Evolutionary conservation across 2,113 vertebrate species (phyloP), one percentile per base, ranked within the genome.

Genomic region (Chascanopsetta lugubris): DNA sequence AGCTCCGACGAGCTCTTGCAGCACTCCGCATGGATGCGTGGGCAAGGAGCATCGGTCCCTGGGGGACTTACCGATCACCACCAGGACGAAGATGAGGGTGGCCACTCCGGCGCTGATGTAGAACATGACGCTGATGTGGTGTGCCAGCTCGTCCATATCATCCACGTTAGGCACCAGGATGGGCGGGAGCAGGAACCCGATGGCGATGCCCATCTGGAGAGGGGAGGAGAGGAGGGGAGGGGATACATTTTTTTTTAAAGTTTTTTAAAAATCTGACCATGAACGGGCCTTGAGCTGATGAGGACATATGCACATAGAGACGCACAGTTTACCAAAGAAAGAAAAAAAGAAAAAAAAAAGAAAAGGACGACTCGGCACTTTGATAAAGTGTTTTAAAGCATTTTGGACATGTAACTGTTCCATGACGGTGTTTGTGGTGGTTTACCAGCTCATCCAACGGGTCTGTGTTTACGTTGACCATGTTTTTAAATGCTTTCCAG

Each of bases 101-200:
- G 97, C 94, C 42, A 96, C 87, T 0, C 90, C 94, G 5, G 95
- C 97, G 6, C 92, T 93, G 50, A 96, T 93, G 87, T 94, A 98
- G 88, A 99, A 99, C 96, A 99, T 98, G 85, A 94, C 59, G 67
- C 94, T 92, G 87, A 99, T 95, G 82, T 96, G 92, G 68, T 94
- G 55, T 5, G 93, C 92, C 82, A 99, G 91, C 77, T 93, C 71
- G 8, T 95, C 87, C 47, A 67, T 30, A 54, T 97, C 92, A 0
- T 93, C 61, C 71, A 94, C 86, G 40, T 95, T 96, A 7, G 96
- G 96, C 66, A 99, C 94, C 42, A 99, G 86, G 67, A 99, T 75
- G 21, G 97, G 97, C 34, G 97, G 96, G 6, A 98, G 36, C 72
- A 99, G 91, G 84, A 99, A 99, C 2, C 97, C 97, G 42, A 92